Evolutionary conservation across 2,797 vertebrate species (phyloP), one percentile per base, ranked within the genome.

Genomic region (Sebastes kiyomatsui): DNA sequence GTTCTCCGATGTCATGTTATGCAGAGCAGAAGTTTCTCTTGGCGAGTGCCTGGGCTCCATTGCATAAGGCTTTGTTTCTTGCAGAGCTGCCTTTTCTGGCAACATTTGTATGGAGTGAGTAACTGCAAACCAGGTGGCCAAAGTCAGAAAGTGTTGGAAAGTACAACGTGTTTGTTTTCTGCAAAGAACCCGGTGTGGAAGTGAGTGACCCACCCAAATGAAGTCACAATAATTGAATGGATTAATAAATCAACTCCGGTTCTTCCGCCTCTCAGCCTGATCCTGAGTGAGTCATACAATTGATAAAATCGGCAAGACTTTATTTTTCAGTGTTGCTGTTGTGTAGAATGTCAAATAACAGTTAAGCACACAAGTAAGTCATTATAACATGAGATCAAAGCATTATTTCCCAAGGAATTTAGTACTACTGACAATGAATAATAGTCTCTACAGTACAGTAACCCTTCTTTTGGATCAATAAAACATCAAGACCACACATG

Each of bases 11-110:
- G 86, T 91, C 91, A 90, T 84, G 83, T 91, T 91, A 88, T 88
- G 83, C 83, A 79, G 81, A 88, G 90, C 88, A 81, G 87, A 92
- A 33, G 86, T 93, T 95, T 94, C 81, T 93, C 72, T 94, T 94
- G 94, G 94, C 93, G 66, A 71, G 60, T 22, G 70, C 32, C 30
- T 20, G 46, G 35, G 23, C 75, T 84, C 52, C 6, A 69, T 88
- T 93, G 88, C 88, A 84, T 91, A 87, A 94, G 80, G 35, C 65
- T 91, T 91, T 90, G 88, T 92, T 49, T 49, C 87, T 87, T 68
- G 75, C 70, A 76, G 76, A 80, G 82, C 81, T 83, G 84, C 81
- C 73, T 93, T 83, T 92, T 88, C 91, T 94, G 90, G 91, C 87
- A 84, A 27, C 78, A 76, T 83, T 81, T 71, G 58, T 66, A 80